Evolutionary conservation across 2,113 vertebrate genomes (phyloP).

Genomic region (Carollia perspicillata): DNA sequence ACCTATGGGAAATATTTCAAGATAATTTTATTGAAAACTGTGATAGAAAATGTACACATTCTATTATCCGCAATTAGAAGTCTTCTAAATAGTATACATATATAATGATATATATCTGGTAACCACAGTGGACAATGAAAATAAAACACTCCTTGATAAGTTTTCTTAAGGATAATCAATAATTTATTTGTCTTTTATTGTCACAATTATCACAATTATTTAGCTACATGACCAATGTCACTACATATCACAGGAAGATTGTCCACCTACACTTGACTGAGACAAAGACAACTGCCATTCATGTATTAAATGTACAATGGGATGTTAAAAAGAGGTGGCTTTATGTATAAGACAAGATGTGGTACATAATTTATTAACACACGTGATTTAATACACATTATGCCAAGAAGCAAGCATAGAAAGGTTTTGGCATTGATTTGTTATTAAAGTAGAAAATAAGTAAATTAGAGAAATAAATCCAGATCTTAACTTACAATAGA

Average conservation of each 20-base stretch:
- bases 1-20: slow-evolving; percentile 3
- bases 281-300: slow-evolving; percentile 89
- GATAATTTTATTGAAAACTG: slow-evolving; percentile 39
- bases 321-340: slow-evolving; percentile 78
- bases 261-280: slow-evolving; percentile 89
- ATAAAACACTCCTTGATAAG: slow-evolving; percentile 73
- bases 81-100: slow-evolving; percentile 55
- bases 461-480: slow-evolving; percentile 83
- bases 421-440: slow-evolving; percentile 81
- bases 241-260: slow-evolving; percentile 89
- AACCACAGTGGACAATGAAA: slow-evolving; percentile 74
- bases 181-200: slow-evolving; percentile 92
- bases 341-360: slow-evolving; percentile 77
- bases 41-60: slow-evolving; percentile 57
- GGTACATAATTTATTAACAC: slow-evolving; percentile 73
- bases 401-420: slow-evolving; percentile 78
- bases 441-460: slow-evolving; percentile 85
- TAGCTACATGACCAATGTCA: slow-evolving; percentile 91
- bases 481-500: slow-evolving; percentile 79
- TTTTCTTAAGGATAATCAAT: slow-evolving; percentile 87
- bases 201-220: slow-evolving; percentile 93
- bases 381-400: slow-evolving; percentile 69
- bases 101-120: slow-evolving; percentile 49
- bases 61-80: slow-evolving; percentile 36
- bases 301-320: slow-evolving; percentile 89